phyloP scores from a whole-genome alignment of 1,140 invertebrate species.

The Danaus plexippus region DNA sequence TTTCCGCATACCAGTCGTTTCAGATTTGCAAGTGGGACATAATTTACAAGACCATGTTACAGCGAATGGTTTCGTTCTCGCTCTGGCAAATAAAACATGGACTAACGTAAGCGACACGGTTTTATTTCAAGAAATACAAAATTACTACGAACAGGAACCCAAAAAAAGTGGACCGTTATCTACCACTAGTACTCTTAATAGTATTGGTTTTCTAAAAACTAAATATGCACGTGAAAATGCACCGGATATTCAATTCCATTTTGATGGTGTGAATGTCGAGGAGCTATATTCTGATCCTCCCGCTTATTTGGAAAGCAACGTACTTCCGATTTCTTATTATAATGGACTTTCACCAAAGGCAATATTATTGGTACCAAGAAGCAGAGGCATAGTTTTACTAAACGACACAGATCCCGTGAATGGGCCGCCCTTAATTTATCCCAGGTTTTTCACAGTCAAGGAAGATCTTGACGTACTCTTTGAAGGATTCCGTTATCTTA shows the following conservation, averaged over 20 bases:
- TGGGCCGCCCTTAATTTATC: constrained; percentile 83
- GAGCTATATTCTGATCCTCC: constrained; percentile 66
- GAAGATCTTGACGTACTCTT: constrained; percentile 75
- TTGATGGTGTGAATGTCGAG: constrained; percentile 68
- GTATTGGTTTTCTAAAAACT: constrained; percentile 69
- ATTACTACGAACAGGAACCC: constrained; percentile 48
- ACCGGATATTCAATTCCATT: constrained; percentile 78
- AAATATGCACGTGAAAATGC: constrained; percentile 56
- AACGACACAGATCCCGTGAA: constrained; percentile 76
- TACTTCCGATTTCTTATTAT: constrained; percentile 66
- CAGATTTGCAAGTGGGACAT: constrained; percentile 76
- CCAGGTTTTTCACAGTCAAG: constrained; percentile 80
- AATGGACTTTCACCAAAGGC: constrained; percentile 56
- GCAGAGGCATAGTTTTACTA: constrained; percentile 77
- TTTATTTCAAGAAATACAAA: constrained; percentile 59
- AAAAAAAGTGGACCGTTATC: constrained; percentile 59
- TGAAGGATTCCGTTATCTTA: constrained; percentile 70
- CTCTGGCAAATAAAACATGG: constrained; percentile 63
- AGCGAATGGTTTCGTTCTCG: constrained; percentile 67
- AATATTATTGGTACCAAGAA: constrained; percentile 79
- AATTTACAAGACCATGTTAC: constrained; percentile 84
- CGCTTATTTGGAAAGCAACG: constrained; percentile 51
- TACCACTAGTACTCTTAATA: constrained; percentile 61
- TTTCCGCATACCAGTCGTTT: constrained; percentile 7
- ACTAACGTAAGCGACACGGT: constrained; percentile 48